Conservation (phyloP, 2,797 vertebrate genomes). For the Acanthis flammea region DNA sequence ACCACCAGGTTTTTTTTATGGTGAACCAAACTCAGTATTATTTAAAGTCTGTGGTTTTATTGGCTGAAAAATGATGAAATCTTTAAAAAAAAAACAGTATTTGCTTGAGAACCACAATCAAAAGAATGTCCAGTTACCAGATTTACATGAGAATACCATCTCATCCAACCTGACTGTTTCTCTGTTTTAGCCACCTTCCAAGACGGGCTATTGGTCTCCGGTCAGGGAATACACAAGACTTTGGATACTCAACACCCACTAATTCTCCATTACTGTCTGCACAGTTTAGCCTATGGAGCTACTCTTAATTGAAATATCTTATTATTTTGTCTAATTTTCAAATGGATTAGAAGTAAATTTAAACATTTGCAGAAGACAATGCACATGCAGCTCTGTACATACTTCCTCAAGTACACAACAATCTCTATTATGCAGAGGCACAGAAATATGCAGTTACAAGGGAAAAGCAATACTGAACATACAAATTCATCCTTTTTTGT, state of each 20-base stretch:
- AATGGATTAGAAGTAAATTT: background rate
- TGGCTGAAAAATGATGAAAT: background rate
- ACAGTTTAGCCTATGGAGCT: background rate
- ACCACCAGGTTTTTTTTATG: background rate
- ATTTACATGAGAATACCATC: background rate
- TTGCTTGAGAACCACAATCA: background rate
- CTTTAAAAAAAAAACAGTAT: background rate
- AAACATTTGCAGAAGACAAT: background rate
- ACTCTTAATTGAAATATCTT: background rate
- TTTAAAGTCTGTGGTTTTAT: background rate
- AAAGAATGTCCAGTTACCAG: background rate
- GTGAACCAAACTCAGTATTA: background rate
- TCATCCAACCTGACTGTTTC: background rate
- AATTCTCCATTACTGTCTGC: background rate
- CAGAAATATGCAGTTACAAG: background rate
- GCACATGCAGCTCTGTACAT: background rate
- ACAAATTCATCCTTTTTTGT: background rate
- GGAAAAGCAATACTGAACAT: background rate
- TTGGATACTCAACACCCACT: background rate
- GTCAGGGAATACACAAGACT: background rate
- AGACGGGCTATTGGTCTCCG: background rate
- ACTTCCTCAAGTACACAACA: background rate
- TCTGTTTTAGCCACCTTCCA: background rate
- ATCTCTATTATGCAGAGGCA: background rate
- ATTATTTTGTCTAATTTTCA: background rate